These are phyloP conservation scores for Syrista parreyssii DNA, from an alignment of 2,888 invertebrate species.

Conservation along the genomic window DNA sequence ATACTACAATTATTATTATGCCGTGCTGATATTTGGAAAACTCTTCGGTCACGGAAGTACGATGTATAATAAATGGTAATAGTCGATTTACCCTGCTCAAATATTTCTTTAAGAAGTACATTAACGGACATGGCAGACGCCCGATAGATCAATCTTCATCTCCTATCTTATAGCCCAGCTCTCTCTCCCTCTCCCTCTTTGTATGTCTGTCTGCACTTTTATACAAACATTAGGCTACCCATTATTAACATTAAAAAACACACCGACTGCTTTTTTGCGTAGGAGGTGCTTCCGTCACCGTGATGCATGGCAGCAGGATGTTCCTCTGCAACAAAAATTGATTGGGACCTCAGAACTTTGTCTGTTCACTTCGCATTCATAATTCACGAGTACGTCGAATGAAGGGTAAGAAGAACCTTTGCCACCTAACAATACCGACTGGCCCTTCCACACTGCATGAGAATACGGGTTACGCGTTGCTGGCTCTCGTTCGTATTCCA, in stretches of 20 bases:
- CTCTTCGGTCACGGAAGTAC: slow-evolving; percentile 54
- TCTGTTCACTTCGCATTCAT: no score
- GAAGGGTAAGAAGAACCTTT: no score
- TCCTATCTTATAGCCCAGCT: neutral
- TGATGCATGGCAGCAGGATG: slow-evolving; percentile 90
- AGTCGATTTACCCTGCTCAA: slow-evolving; percentile 50
- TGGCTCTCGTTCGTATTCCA: no score
- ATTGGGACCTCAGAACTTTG: no score
- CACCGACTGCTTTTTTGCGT: slow-evolving; percentile 39
- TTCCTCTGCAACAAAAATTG: slow-evolving; percentile 74
- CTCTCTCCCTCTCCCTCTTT: slow-evolving; percentile 15
- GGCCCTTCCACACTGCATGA: no score
- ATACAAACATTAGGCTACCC: slow-evolving; percentile 53
- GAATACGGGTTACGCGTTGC: no score
- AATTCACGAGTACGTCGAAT: no score
- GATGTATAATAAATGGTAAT: slow-evolving; percentile 40
- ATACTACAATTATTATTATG: slow-evolving; percentile 58
- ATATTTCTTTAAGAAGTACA: slow-evolving; percentile 24
- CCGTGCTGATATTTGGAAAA: slow-evolving; percentile 51
- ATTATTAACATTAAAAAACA: slow-evolving; percentile 52
- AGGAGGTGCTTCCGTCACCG: slow-evolving; percentile 70
- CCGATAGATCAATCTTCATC: neutral
- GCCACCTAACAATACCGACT: no score
- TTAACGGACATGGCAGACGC: neutral
- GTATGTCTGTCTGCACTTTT: slow-evolving; percentile 29